A percentile compares a stretch with the other conserved stretches of the same genome.
Evolutionary conservation across 2,888 invertebrate species (phyloP).

Genomic region (Exocentrus adspersus): DNA sequence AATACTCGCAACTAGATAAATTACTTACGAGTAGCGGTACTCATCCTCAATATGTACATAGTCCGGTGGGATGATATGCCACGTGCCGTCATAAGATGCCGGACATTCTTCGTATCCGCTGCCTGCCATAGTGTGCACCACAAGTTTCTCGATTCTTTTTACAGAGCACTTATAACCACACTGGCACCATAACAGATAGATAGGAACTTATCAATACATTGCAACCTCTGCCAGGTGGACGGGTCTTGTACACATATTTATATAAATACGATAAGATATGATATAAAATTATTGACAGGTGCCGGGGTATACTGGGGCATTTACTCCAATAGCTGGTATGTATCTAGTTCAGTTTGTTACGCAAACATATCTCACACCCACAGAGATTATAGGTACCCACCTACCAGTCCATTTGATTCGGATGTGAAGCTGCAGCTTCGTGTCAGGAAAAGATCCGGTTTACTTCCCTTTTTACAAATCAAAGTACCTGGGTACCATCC

Average conservation of each 20-base stretch:
- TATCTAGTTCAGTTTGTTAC: neutral
- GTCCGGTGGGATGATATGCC: constrained; percentile 78
- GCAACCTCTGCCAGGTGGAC: constrained; percentile 53
- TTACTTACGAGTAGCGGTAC: constrained; percentile 74
- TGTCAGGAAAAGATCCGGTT: too few relatives aligned
- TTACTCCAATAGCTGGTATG: constrained; percentile 7
- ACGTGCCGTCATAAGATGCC: constrained; percentile 71
- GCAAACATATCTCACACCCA: neutral
- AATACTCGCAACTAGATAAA: too few relatives aligned
- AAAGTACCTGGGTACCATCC: too few relatives aligned
- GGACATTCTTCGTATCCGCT: constrained; percentile 69
- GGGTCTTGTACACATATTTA: constrained; percentile 51
- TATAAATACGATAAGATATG: constrained; percentile 53
- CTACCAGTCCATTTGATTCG: too few relatives aligned
- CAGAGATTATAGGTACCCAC: neutral
- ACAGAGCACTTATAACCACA: constrained; percentile 25
- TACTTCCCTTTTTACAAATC: too few relatives aligned
- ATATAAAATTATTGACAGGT: constrained; percentile 51
- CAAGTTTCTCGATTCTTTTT: constrained; percentile 23
- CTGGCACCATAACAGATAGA: constrained; percentile 34
- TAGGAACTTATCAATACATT: constrained; percentile 41
- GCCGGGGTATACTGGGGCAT: constrained; percentile 34
- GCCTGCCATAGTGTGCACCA: constrained; percentile 64
- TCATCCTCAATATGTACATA: constrained; percentile 76
- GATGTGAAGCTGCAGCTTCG: too few relatives aligned